Percentiles rank a stretch among this genome's conserved stretches.
Evolutionary conservation across 2,113 vertebrate genomes (phyloP).

Genomic region (Sus scrofa): T2T-Sscrofa CM000827.6:94135001-94135500

Average conservation of each 20-base stretch:
- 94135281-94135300: background rate
- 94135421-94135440: conserved; percentile 33
- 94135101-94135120: background rate
- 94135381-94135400: conserved; percentile 26
- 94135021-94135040: background rate
- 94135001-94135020: conserved; percentile 23
- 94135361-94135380: background rate
- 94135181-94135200: background rate
- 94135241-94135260: background rate
- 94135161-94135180: background rate
- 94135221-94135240: background rate
- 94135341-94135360: background rate
- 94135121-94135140: background rate
- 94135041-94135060: background rate
- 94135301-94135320: background rate
- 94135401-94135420: background rate
- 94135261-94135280: background rate
- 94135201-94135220: background rate
- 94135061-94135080: background rate
- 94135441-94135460: conserved; percentile 57
- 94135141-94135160: conserved; percentile 20
- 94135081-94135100: background rate
- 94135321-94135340: conserved; percentile 43
- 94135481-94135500: background rate
- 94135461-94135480: background rate